These are phyloP conservation scores for Eilema caniola DNA, from an alignment of 2,888 invertebrate species.

Conservation along the genomic window DNA sequence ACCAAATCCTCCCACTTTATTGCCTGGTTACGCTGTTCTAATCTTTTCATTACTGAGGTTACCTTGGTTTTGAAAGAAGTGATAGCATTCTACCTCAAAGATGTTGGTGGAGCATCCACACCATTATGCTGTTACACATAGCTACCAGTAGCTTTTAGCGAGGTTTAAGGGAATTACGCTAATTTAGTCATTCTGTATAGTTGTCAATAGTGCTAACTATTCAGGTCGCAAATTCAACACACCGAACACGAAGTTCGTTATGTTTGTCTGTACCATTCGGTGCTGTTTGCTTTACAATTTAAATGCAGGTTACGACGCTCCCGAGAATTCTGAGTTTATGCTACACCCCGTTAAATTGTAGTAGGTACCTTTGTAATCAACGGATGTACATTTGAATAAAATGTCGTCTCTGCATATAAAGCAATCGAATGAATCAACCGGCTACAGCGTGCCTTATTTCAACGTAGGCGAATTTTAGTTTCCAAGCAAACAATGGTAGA, in stretches of 20 bases:
- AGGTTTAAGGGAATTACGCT: neutral
- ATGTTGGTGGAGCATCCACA: too few species aligned
- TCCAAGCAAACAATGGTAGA: neutral
- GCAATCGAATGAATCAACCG: conserved; percentile 28
- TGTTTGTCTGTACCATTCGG: conserved; percentile 59
- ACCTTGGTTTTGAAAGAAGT: too few species aligned
- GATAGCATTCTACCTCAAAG: too few species aligned
- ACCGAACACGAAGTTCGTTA: conserved; percentile 62
- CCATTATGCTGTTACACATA: neutral
- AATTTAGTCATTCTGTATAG: neutral
- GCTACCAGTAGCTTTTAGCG: neutral
- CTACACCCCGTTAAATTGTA: conserved; percentile 40
- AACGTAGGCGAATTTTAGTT: neutral
- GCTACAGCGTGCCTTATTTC: neutral
- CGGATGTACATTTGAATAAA: conserved; percentile 28
- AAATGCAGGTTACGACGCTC: conserved; percentile 62
- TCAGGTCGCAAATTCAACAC: conserved; percentile 58
- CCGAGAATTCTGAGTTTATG: conserved; percentile 46
- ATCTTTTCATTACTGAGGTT: too few species aligned
- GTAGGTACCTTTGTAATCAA: conserved; percentile 44
- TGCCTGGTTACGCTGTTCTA: too few species aligned
- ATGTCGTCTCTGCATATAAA: conserved; percentile 41
- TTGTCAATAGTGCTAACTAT: conserved; percentile 35
- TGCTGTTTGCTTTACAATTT: conserved; percentile 69
- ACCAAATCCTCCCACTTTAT: too few species aligned